Percentiles rank a stretch among this genome's conserved stretches.
Conservation (phyloP, 2,113 vertebrate species). For the Asarcornis scutulata region DNA sequence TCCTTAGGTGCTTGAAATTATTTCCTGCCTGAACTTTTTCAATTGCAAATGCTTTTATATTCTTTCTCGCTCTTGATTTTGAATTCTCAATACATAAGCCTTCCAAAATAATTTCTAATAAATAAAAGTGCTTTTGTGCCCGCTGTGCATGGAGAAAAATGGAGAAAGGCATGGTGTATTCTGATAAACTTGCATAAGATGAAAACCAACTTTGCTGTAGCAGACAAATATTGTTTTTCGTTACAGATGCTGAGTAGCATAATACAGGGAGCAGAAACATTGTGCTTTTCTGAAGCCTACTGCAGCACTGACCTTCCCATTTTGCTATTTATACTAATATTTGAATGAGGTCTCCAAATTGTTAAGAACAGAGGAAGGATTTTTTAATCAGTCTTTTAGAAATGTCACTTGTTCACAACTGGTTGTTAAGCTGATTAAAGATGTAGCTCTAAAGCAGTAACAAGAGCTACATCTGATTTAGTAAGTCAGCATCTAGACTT, state of each 20-base stretch:
- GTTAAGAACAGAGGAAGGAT: not conserved
- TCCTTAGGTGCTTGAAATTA: not conserved
- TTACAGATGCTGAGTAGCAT: not conserved
- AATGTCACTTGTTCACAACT: not conserved
- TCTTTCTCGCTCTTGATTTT: not conserved
- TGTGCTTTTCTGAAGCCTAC: not conserved
- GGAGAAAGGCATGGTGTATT: not conserved
- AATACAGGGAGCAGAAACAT: not conserved
- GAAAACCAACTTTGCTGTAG: not conserved
- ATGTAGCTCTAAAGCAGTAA: not conserved
- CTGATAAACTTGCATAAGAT: not conserved
- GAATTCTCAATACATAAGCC: not conserved
- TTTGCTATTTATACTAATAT: not conserved
- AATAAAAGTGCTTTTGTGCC: not conserved
- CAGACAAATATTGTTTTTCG: not conserved
- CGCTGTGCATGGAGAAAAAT: not conserved
- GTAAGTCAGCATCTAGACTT: not conserved
- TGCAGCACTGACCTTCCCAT: not conserved
- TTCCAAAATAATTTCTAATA: slow-evolving; percentile 4
- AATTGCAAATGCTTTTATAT: not conserved
- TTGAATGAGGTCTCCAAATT: not conserved
- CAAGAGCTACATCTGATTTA: not conserved
- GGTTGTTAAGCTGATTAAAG: not conserved
- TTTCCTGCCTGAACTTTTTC: not conserved
- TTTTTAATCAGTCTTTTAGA: not conserved